phyloP scores from a whole-genome alignment of 2,113 vertebrate genomes.

The Scomber scombrus region DNA sequence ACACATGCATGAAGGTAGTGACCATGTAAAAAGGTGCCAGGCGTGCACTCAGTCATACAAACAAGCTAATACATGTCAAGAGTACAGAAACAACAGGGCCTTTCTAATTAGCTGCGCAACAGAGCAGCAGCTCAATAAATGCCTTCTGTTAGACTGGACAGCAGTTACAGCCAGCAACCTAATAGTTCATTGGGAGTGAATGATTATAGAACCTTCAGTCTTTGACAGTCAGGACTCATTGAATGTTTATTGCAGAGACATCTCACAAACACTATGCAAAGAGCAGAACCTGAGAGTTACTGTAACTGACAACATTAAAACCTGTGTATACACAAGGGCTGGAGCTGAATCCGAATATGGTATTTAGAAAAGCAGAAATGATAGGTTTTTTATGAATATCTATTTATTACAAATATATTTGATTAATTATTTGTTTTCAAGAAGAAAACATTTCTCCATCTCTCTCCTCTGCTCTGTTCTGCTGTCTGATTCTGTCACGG shows the following conservation, averaged over 20 bases:
- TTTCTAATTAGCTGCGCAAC: slow-evolving; percentile 78
- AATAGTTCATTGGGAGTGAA: slow-evolving; percentile 80
- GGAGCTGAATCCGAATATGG: too few species aligned
- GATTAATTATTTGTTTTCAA: too few species aligned
- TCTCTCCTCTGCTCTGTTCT: too few species aligned
- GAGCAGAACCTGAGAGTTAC: slow-evolving; percentile 15
- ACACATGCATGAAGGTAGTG: slow-evolving; percentile 35
- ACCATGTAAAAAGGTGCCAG: slow-evolving; percentile 58
- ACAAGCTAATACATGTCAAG: slow-evolving; percentile 72
- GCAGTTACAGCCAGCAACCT: slow-evolving; percentile 72
- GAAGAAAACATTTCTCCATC: too few species aligned
- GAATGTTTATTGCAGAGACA: slow-evolving; percentile 63
- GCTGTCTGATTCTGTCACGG: too few species aligned
- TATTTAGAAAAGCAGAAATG: too few species aligned
- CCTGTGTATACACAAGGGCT: too few species aligned
- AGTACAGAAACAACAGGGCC: slow-evolving; percentile 69
- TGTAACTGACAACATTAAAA: slow-evolving; percentile 3
- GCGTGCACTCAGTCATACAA: slow-evolving; percentile 69
- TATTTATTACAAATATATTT: too few species aligned
- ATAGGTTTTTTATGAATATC: too few species aligned
- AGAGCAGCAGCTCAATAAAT: slow-evolving; percentile 79
- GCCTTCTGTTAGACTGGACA: slow-evolving; percentile 65
- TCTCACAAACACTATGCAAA: slow-evolving; percentile 29
- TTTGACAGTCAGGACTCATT: slow-evolving; percentile 64
- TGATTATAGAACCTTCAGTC: slow-evolving; percentile 68